A percentile compares a stretch with the other conserved stretches of the same genome.
These are phyloP conservation scores for Sycophila texana DNA, from an alignment of 2,888 invertebrate species.

Conservation along the genomic window DNA sequence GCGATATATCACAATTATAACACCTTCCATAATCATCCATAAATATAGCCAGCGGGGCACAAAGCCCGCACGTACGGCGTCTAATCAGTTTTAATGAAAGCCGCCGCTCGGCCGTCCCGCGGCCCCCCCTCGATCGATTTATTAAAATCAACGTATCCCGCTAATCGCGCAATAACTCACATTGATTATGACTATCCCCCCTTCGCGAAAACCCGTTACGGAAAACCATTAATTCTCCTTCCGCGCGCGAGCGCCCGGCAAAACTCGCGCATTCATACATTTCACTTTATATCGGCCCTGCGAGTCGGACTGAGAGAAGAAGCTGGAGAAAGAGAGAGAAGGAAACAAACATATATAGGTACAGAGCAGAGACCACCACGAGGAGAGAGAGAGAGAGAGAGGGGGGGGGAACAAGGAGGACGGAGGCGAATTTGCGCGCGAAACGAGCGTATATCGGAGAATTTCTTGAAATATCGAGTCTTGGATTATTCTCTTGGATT, in stretches of 20 bases:
- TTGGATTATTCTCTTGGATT: slow-evolving; percentile 34
- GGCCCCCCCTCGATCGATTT: slow-evolving; percentile 44
- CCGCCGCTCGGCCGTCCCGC: background rate
- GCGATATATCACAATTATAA: slow-evolving; percentile 50
- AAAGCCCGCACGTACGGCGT: slow-evolving; percentile 4
- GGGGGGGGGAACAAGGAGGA: slow-evolving; percentile 2
- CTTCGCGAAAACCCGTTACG: slow-evolving; percentile 18
- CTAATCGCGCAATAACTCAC: slow-evolving; percentile 53
- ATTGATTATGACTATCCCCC: slow-evolving; percentile 45
- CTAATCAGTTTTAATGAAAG: slow-evolving; percentile 50
- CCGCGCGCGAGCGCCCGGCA: background rate
- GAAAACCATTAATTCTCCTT: slow-evolving; percentile 50
- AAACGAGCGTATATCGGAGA: slow-evolving; percentile 15
- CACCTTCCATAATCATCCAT: slow-evolving; percentile 36
- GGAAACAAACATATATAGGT: background rate
- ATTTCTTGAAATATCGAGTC: slow-evolving; percentile 48
- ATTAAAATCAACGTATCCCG: slow-evolving; percentile 50
- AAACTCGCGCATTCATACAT: slow-evolving; percentile 25
- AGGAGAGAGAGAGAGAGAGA: no score
- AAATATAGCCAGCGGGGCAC: background rate
- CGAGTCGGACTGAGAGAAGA: background rate
- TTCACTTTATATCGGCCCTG: slow-evolving; percentile 19
- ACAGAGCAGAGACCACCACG: background rate
- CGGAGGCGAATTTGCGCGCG: background rate
- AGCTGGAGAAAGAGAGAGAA: background rate